Evolutionary conservation across 2,797 vertebrate species (phyloP).

Genomic region (Lepilemur septentrionalis): DNA sequence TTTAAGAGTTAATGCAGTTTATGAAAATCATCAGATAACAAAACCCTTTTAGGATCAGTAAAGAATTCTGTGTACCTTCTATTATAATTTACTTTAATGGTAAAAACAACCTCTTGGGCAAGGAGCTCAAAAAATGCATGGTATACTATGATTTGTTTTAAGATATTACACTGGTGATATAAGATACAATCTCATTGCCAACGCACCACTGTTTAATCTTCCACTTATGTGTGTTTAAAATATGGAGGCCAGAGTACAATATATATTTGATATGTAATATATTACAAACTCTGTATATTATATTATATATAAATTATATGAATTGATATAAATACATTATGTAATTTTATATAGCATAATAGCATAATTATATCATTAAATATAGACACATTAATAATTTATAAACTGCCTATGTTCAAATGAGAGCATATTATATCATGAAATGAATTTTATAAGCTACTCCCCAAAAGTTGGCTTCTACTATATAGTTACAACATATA

Average conservation of each 20-base stretch:
- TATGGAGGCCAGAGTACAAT: background rate
- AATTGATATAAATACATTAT: background rate
- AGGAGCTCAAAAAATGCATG: background rate
- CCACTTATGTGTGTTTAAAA: background rate
- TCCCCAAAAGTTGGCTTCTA: background rate
- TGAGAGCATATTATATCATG: background rate
- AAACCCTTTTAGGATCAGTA: background rate
- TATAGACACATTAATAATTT: background rate
- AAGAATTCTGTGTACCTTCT: background rate
- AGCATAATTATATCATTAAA: background rate
- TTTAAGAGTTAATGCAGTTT: conserved; percentile 9
- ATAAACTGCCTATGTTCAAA: background rate
- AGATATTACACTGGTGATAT: background rate
- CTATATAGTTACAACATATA: background rate
- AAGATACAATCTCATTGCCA: background rate
- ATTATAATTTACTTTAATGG: background rate
- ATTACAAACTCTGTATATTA: background rate
- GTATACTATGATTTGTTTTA: conserved; percentile 1
- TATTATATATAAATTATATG: background rate
- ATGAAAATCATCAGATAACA: background rate
- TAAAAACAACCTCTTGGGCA: conserved; percentile 28
- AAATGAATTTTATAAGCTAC: background rate
- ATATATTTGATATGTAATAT: background rate
- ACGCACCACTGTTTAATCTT: background rate
- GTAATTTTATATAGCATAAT: background rate